Conservation (phyloP, 2,888 invertebrate species). For the Leucoma salicis region DNA sequence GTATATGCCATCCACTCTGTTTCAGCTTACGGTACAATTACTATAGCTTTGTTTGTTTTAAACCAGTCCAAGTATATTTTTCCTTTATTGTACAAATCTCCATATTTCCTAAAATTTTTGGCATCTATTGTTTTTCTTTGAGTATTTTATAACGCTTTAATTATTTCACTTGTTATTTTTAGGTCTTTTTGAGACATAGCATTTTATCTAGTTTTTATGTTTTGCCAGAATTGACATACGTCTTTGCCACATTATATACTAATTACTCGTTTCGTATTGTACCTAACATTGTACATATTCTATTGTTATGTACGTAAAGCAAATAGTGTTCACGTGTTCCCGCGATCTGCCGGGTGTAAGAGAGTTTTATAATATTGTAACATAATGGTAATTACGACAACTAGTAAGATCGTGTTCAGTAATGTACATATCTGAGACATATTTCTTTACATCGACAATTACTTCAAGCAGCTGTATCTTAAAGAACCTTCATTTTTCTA, state of each 20-base stretch:
- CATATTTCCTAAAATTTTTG: constrained; percentile 30
- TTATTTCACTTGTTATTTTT: constrained; percentile 41
- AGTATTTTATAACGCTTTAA: constrained; percentile 42
- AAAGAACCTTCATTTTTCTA: constrained; percentile 11
- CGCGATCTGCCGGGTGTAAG: constrained; percentile 48
- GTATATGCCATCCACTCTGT: constrained; percentile 59
- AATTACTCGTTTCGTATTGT: constrained; percentile 39
- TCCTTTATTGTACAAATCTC: constrained; percentile 16
- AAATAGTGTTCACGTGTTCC: constrained; percentile 56
- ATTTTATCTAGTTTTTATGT: constrained; percentile 48
- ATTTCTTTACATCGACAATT: constrained; percentile 5
- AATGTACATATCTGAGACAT: constrained; percentile 29
- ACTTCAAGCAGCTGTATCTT: constrained; percentile 28
- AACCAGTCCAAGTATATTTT: constrained; percentile 33
- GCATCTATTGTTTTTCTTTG: constrained; percentile 43
- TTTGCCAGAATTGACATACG: constrained; percentile 52
- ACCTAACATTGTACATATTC: constrained; percentile 44
- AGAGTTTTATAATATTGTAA: constrained; percentile 46
- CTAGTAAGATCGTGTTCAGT: constrained; percentile 43
- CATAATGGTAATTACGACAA: constrained; percentile 39
- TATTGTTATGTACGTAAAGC: constrained; percentile 48
- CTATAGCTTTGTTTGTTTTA: constrained; percentile 36
- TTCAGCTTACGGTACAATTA: constrained; percentile 56
- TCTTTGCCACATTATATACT: constrained; percentile 59
- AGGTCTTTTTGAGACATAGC: constrained; percentile 56